Conservation (phyloP, 2,888 invertebrate species). For the Ptycholaimellus sp. region DNA sequence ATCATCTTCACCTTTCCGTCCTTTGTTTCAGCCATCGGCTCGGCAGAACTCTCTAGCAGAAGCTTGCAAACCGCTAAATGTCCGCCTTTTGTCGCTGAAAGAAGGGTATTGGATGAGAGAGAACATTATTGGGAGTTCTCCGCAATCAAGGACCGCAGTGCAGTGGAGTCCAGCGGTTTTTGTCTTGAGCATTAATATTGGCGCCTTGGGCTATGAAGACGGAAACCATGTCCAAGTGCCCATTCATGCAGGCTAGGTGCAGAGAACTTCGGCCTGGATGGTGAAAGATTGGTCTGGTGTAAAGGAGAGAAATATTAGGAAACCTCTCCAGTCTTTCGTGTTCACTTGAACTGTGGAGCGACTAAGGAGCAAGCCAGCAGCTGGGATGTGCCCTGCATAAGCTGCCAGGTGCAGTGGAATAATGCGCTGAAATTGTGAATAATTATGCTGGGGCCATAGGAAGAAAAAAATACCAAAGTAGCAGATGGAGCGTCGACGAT, state of each 20-base stretch:
- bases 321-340: constrained; percentile 49
- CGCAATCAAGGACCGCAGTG: too few species aligned
- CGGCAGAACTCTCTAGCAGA: constrained; percentile 78
- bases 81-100: constrained; percentile 77
- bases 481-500: constrained; percentile 65
- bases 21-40: constrained; percentile 59
- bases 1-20: constrained; percentile 87
- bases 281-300: too few species aligned
- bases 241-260: constrained; percentile 84
- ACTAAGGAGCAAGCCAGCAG: constrained; percentile 79
- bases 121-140: too few species aligned
- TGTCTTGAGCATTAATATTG: constrained; percentile 48
- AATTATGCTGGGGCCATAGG: constrained; percentile 2
- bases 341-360: constrained; percentile 71
- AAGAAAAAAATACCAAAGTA: constrained; percentile 15
- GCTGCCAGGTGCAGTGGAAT: constrained; percentile 93
- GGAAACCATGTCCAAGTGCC: constrained; percentile 94
- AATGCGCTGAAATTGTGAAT: constrained; percentile 61
- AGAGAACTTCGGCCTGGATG: constrained; percentile 64
- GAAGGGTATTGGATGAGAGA: too few species aligned
- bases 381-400: constrained; percentile 84
- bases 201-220: constrained; percentile 90
- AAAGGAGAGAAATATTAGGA: too few species aligned
- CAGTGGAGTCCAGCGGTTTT: constrained; percentile 87
- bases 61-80: constrained; percentile 79